A percentile compares a stretch with the other conserved stretches of the same genome.
Conservation (phyloP, 2,797 vertebrate species). For the Enteromius fasciolatus region DNA sequence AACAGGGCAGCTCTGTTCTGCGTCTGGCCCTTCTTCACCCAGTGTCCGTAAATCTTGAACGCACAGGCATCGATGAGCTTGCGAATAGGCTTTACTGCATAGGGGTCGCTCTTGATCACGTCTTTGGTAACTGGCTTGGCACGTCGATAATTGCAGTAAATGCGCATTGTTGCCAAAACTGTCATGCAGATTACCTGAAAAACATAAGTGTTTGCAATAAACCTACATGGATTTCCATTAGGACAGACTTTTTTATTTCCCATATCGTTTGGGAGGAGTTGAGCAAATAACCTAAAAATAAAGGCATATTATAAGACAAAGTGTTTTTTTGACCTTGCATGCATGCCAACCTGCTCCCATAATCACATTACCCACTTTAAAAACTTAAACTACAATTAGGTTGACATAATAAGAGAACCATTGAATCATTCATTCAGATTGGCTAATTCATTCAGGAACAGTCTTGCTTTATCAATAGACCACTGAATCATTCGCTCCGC, state of each 20-base stretch:
- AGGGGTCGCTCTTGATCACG: slow-evolving; percentile 89
- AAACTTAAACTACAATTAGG: neutral
- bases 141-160: slow-evolving; percentile 93
- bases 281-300: too few relatives aligned
- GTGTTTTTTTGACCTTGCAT: too few relatives aligned
- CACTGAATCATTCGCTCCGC: neutral
- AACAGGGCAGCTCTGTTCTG: slow-evolving; percentile 97
- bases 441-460: neutral
- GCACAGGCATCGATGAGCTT: slow-evolving; percentile 94
- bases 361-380: neutral
- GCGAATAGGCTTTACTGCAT: slow-evolving; percentile 89
- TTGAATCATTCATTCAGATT: neutral
- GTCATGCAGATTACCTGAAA: slow-evolving; percentile 91
- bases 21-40: slow-evolving; percentile 97
- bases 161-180: slow-evolving; percentile 90
- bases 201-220: slow-evolving; percentile 7
- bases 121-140: slow-evolving; percentile 90
- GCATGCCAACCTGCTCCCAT: too few relatives aligned
- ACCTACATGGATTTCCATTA: neutral
- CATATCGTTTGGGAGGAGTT: too few relatives aligned
- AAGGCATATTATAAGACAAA: too few relatives aligned
- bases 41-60: slow-evolving; percentile 96
- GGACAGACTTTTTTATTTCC: neutral
- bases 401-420: neutral
- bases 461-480: neutral